phyloP scores from a whole-genome alignment of 2,888 invertebrate species.

The Andrena flavipes region DNA sequence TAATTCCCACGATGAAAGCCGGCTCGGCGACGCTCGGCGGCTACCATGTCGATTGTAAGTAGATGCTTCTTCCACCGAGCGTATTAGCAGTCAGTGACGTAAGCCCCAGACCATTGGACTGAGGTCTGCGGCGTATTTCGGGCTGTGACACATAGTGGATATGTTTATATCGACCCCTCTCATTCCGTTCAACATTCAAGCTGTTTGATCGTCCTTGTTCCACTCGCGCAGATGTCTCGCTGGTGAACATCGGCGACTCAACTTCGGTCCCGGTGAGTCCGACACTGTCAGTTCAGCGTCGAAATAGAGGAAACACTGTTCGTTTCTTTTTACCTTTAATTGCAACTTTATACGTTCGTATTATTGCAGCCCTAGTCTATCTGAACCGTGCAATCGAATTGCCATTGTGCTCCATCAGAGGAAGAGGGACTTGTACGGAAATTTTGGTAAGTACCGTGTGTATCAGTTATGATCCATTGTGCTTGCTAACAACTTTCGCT shows the following conservation, averaged over 20 bases:
- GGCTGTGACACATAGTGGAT: constrained; percentile 69
- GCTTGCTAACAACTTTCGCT: too few species aligned
- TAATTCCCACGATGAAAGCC: neutral
- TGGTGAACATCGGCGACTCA: constrained; percentile 49
- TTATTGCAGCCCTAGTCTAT: neutral
- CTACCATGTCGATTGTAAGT: neutral
- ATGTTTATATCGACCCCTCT: constrained; percentile 66
- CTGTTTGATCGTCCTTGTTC: constrained; percentile 30
- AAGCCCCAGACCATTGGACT: constrained; percentile 50
- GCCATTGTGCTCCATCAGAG: too few species aligned
- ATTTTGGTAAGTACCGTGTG: too few species aligned
- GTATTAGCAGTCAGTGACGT: constrained; percentile 55
- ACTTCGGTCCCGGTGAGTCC: constrained; percentile 40
- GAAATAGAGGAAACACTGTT: neutral
- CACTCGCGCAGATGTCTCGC: constrained; percentile 21
- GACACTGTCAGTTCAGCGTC: constrained; percentile 36
- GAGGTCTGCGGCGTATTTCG: constrained; percentile 68
- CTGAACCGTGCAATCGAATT: too few species aligned
- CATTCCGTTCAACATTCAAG: constrained; percentile 16
- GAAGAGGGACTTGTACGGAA: too few species aligned
- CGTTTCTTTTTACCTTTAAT: neutral
- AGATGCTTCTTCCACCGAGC: constrained; percentile 21
- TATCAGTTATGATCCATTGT: too few species aligned
- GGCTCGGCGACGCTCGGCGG: neutral
- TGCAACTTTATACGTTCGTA: neutral